These are phyloP conservation scores for Thaumatotibia leucotreta DNA, from an alignment of 1,140 invertebrate species.

Conservation along the genomic window DNA sequence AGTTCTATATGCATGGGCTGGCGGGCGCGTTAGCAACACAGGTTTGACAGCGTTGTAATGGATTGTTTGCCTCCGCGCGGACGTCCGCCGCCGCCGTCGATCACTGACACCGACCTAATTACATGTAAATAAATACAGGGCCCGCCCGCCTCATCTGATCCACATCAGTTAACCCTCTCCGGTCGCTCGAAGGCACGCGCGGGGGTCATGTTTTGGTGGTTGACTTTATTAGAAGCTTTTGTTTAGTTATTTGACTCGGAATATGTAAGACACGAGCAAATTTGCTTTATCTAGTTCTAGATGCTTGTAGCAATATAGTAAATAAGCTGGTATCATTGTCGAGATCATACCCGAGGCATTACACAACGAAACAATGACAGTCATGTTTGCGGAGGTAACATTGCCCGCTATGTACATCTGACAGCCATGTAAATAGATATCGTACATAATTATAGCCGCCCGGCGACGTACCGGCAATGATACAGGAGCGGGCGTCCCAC, in stretches of 20 bases:
- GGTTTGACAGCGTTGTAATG: conserved; percentile 43
- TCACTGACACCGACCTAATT: conserved; percentile 64
- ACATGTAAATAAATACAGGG: conserved; percentile 69
- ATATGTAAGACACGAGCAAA: not conserved
- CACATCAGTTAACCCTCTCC: conserved; percentile 33
- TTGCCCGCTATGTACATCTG: not conserved
- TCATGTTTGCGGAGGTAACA: not conserved
- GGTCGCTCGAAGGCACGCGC: conserved; percentile 23
- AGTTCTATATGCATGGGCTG: conserved; percentile 43
- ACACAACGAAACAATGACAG: not conserved
- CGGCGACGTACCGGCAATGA: conserved; percentile 19
- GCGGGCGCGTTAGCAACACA: conserved; percentile 31
- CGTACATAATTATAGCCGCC: conserved; percentile 2
- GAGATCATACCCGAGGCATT: not conserved
- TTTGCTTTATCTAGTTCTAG: not conserved
- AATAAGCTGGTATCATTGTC: not conserved
- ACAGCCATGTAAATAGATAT: not conserved
- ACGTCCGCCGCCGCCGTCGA: conserved; percentile 52
- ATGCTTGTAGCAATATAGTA: not conserved
- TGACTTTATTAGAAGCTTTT: conserved; percentile 4
- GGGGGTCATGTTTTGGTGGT: not conserved
- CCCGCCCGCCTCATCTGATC: conserved; percentile 35
- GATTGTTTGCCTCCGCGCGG: conserved; percentile 55
- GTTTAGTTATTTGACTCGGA: not conserved
- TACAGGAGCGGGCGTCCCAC: conserved; percentile 35